A percentile compares a stretch with the other conserved stretches of the same genome.
These are phyloP conservation scores for Momotus momota DNA, from an alignment of 2,797 vertebrate species.

Conservation along the genomic window DNA sequence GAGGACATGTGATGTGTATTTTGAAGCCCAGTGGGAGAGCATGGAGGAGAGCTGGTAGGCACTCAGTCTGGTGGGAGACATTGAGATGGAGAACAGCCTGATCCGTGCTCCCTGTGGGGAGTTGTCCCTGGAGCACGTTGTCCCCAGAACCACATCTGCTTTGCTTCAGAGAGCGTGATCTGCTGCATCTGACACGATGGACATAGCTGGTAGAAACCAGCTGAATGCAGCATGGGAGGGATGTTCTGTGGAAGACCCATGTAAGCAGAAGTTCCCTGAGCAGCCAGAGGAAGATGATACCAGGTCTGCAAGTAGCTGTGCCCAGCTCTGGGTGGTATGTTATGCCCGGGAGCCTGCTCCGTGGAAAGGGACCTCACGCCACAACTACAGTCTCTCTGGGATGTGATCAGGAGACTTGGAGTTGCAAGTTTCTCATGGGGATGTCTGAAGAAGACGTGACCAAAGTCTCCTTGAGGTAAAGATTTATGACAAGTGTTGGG, in stretches of 20 bases:
- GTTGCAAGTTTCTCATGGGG: neutral
- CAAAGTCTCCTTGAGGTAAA: neutral
- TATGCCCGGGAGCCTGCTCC: rapidly evolving
- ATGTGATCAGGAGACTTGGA: neutral
- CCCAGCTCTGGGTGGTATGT: neutral
- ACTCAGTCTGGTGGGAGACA: neutral
- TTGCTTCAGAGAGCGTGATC: neutral
- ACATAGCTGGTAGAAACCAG: neutral
- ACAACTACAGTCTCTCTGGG: neutral
- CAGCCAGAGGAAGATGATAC: neutral
- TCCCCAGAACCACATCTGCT: neutral
- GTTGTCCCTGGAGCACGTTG: neutral
- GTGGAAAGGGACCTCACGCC: neutral
- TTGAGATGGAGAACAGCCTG: neutral
- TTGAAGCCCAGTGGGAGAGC: neutral
- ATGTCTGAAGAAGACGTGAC: neutral
- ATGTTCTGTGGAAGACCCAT: neutral
- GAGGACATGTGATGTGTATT: neutral
- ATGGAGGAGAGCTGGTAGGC: neutral
- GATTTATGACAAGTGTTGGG: neutral
- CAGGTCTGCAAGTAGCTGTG: rapidly evolving
- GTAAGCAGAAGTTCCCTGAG: neutral
- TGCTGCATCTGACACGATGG: neutral
- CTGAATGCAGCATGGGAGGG: neutral
- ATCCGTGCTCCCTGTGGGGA: neutral